Percentiles rank a stretch among this genome's conserved stretches.
These are phyloP conservation scores for Australoheros facetus DNA, from an alignment of 2,797 vertebrate genomes.

Conservation along the genomic window DNA sequence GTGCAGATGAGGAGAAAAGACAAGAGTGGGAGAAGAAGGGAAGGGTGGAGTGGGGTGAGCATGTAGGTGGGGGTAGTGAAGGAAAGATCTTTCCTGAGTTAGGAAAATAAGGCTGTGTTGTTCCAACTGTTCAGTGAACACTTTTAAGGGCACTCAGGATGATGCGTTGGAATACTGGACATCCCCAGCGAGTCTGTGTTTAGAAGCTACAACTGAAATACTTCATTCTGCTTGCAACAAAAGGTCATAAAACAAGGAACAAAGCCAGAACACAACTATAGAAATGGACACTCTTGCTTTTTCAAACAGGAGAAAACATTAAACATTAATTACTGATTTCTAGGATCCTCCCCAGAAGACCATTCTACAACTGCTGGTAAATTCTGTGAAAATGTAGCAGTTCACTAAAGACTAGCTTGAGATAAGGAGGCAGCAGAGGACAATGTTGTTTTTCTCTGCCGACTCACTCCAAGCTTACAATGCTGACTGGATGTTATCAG, in stretches of 20 bases:
- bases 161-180: constrained; percentile 40
- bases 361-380: constrained; percentile 17
- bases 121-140: constrained; percentile 67
- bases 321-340: constrained; percentile 42
- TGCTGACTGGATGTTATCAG: constrained; percentile 70
- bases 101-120: constrained; percentile 70
- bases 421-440: constrained; percentile 57
- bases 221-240: constrained; percentile 3
- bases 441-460: constrained; percentile 67
- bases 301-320: constrained; percentile 52
- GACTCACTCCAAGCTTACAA: constrained; percentile 67
- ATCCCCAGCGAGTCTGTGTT: constrained; percentile 19
- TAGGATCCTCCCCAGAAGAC: constrained; percentile 15
- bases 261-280: constrained; percentile 30
- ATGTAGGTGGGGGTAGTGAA: constrained; percentile 46
- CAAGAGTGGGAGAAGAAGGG: constrained; percentile 43
- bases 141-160: constrained; percentile 43
- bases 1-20: constrained; percentile 63
- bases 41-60: neutral
- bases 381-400: constrained; percentile 15
- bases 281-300: constrained; percentile 19
- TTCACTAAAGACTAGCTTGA: constrained; percentile 43
- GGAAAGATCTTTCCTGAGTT: constrained; percentile 67
- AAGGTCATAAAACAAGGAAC: constrained; percentile 20
- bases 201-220: constrained; percentile 23